Base-by-base conservation (phyloP, 2,797 vertebrate genomes). In the Brachymystax lenok region DNA sequence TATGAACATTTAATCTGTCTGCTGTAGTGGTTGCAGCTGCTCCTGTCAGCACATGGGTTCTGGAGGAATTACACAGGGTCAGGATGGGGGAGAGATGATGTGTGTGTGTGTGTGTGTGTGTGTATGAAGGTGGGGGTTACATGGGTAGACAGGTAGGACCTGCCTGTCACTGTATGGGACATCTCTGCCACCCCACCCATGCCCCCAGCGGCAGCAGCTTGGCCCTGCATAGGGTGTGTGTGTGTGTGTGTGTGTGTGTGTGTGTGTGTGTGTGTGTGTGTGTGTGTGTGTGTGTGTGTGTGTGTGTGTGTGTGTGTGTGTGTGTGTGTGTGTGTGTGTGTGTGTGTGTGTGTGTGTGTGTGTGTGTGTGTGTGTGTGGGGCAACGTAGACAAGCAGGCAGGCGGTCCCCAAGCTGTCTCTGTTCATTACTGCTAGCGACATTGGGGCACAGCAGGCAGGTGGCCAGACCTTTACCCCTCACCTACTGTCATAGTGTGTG, bases 1-100 rank as follows among this genome's bases (percentile, higher is more conserved):
- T 98, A 97, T 97, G 97, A 97, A 98, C 98, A 98, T 98, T 97
- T 97, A 96, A 99, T 99, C 97, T 96, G 98, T 99, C 97, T 97
- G 95, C 95, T 95, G 95, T 97, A 97, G 96, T 93, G 93, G 94
- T 94, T 95, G 94, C 97, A 99, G 97, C 97, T 99, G 98, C 97
- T 97, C 91, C 97, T 97, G 97, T 98, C 98, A 98, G 94, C 94
- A 92, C 94, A 93, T 92, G 93, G 50, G 75, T 93, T n/a, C n/a
- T n/a, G n/a, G n/a, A n/a, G 95, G 95, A 96, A 96, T 97, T 96
- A 97, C 85, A 91, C 93, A 83, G 91, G 96, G 96, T 96, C 94
- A 94, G 84, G 92, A 92, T 33, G 59, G 66, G 76, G n/a, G 71
- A 74, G 28, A 72, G 74, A 3, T n/a, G 52, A n/a, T 76, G 28